Percentiles rank a stretch among this genome's conserved stretches.
Conservation (phyloP, 2,888 invertebrate species). For the Patella depressa region DNA sequence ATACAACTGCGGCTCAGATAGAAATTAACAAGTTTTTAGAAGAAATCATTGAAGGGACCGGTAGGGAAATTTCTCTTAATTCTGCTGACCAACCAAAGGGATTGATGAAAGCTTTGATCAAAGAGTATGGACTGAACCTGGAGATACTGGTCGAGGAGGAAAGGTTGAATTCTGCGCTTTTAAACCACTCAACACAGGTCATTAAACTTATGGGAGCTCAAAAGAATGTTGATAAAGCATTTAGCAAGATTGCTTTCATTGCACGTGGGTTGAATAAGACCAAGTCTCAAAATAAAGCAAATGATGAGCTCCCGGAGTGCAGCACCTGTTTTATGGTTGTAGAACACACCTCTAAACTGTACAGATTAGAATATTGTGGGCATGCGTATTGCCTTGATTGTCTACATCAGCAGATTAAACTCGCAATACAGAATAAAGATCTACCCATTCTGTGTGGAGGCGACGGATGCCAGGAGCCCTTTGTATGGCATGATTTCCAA, state of each 20-base stretch:
- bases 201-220: conserved; percentile 41
- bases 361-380: conserved; percentile 60
- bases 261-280: conserved; percentile 3
- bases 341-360: conserved; percentile 42
- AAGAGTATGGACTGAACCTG: conserved; percentile 42
- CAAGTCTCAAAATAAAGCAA: background rate
- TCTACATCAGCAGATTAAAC: conserved; percentile 36
- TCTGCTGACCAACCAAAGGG: conserved; percentile 46
- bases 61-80: conserved; percentile 31
- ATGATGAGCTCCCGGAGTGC: conserved; percentile 45
- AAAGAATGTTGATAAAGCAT: conserved; percentile 36
- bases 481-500: conserved; percentile 49
- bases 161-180: conserved; percentile 30
- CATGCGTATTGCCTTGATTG: conserved; percentile 63
- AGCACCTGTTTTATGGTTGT: conserved; percentile 58
- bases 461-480: conserved; percentile 47
- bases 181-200: conserved; percentile 39
- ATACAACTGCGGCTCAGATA: conserved; percentile 26
- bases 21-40: conserved; percentile 34
- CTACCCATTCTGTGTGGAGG: conserved; percentile 56
- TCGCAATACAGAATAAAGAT: conserved; percentile 40
- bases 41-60: background rate
- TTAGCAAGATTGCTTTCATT: conserved; percentile 29
- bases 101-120: conserved; percentile 47
- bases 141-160: conserved; percentile 32